Evolutionary conservation across 2,797 vertebrate species (phyloP).

Genomic region (Tauraco hartlaubi): DNA sequence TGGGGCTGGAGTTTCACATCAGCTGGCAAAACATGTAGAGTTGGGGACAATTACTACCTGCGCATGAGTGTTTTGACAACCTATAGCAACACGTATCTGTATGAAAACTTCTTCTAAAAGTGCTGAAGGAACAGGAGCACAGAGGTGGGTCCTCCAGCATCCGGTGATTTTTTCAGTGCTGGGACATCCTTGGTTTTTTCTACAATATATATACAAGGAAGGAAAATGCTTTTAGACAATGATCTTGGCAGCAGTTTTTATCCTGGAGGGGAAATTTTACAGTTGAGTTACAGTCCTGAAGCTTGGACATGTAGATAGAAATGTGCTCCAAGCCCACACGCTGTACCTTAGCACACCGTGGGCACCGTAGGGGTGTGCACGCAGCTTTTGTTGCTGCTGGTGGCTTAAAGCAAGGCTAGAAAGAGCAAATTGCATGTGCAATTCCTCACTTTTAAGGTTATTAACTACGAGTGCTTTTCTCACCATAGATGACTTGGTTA

Average conservation of each 20-base stretch:
- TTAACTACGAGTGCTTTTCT: neutral
- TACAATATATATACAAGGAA: neutral
- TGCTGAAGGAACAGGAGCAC: rapidly evolving
- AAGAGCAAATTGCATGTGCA: neutral
- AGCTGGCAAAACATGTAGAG: neutral
- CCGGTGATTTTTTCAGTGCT: neutral
- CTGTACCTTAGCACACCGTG: neutral
- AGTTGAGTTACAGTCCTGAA: neutral
- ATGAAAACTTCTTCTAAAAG: neutral
- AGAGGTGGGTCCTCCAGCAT: neutral
- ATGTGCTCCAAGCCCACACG: neutral
- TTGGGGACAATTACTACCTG: neutral
- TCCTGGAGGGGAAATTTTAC: neutral
- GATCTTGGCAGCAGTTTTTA: neutral
- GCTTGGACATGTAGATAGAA: neutral
- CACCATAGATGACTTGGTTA: neutral
- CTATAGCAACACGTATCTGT: neutral
- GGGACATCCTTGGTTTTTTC: neutral
- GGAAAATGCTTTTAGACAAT: neutral
- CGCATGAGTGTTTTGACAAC: neutral
- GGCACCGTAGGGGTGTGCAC: neutral
- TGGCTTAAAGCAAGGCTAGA: neutral
- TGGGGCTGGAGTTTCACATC: neutral
- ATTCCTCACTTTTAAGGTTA: neutral
- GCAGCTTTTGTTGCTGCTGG: neutral